Percentiles rank a stretch among this genome's conserved stretches.
phyloP scores from a whole-genome alignment of 2,797 vertebrate genomes.

The Miichthys miiuy region DNA sequence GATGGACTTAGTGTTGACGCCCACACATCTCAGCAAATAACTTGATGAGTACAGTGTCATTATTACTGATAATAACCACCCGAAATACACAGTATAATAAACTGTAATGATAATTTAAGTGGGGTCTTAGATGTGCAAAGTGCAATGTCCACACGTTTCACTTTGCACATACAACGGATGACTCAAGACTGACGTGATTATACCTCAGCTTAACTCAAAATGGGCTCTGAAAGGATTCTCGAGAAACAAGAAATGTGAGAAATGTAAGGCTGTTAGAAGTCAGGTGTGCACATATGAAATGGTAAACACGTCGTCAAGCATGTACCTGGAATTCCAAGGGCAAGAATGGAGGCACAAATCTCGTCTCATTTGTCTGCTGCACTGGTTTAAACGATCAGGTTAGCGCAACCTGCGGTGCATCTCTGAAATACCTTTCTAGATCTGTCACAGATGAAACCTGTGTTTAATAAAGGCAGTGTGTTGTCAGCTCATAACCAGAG shows the following conservation, averaged over 20 bases:
- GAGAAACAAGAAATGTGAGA: constrained; percentile 19
- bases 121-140: background rate
- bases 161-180: constrained; percentile 12
- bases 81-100: background rate
- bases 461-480: constrained; percentile 73
- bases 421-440: constrained; percentile 64
- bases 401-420: constrained; percentile 46
- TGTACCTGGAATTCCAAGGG: constrained; percentile 40
- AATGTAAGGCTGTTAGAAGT: constrained; percentile 40
- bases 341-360: constrained; percentile 35
- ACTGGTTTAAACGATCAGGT: constrained; percentile 57
- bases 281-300: constrained; percentile 28
- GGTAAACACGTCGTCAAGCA: constrained; percentile 58
- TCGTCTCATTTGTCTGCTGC: constrained; percentile 46
- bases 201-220: constrained; percentile 28
- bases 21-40: background rate
- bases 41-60: background rate
- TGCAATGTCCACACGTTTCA: constrained; percentile 7
- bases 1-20: background rate
- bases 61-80: background rate
- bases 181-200: constrained; percentile 19
- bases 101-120: constrained; percentile 6
- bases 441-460: constrained; percentile 73
- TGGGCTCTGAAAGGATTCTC: constrained; percentile 16
- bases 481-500: constrained; percentile 76